Evolutionary conservation across 2,888 invertebrate genomes (phyloP), one percentile per base, ranked within the genome.

Genomic region (Keiferia lycopersicella): DNA sequence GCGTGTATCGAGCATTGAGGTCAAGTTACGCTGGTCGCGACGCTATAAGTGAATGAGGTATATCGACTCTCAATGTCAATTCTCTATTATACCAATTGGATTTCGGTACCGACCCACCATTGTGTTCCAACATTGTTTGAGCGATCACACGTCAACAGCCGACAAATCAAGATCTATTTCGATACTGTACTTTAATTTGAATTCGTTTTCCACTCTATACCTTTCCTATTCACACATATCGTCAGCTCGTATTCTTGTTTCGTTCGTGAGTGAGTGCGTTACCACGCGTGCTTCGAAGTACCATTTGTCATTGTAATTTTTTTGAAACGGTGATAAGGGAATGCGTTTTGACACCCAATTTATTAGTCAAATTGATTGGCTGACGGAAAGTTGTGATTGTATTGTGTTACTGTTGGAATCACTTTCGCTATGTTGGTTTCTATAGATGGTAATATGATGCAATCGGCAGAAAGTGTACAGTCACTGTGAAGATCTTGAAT

Each of bases 141-240:
- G 80, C 83, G 88, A 88, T 88, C 84, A 82, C 83, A 82, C 87
- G 89, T 88, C 88, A 84, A 84, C 88, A 77, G 72, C 76, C 77
- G 83, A 84, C 88, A 83, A 88, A 88, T 88, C 88, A 86, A 88
- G 88, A 88, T 88, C 83, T 79, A 86, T 88, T 81, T 81, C 72
- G 86, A 87, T 87, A 82, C 79, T 74, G 85, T 82, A 84, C 83
- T 82, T 53, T 84, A 87, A 87, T 86, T 85, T 78, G 79, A 81
- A 83, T 82, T 78, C 78, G 71, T 74, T 56, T 56, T 72, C 71
- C 67, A 65, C 63, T 69, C 64, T 64, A 68, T 67, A 66, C 73
- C 77, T 75, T 75, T 63, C 64, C 78, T 71, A 59, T 53, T 45
- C 39, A 20, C 39, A 12, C 18, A 12, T 18, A 53, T 38, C 22